Evolutionary conservation across 2,113 vertebrate genomes (phyloP), one percentile per base, ranked within the genome.

Genomic region (Lathamus discolor): DNA sequence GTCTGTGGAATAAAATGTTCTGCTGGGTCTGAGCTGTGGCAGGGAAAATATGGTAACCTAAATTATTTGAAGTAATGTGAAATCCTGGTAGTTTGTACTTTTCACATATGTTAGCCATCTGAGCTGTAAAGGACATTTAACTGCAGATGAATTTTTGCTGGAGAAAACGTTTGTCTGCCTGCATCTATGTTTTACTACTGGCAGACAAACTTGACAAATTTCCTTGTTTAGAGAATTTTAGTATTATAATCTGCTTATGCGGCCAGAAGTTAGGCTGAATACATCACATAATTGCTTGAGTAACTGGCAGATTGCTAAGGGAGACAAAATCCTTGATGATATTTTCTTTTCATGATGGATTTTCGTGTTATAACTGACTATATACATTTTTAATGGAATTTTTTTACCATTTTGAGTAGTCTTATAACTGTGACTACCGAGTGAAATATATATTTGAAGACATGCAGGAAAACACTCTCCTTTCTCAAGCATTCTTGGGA

Each of bases 401-500:
- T 52, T 94, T 35, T 72, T 54, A 22, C 13, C 35, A 2, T 76
- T 86, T 57, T 83, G 37, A 79, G 29, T 44, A 79, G 41, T 70
- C 31, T 77, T 66, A 25, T 31, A 72, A n/a, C 8, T 3, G 14
- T 55, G 10, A 54, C 27, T 17, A n/a, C 9, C 11, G 33, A 81
- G 28, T 54, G 55, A 89, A 83, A 23, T 84, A 28, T 70, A 5
- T 62, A 3, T 25, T 13, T 81, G 49, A 61, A 66, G 31, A 37
- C 18, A 5, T 16, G 12, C 5, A 2, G 2, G 29, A 13, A 27
- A 64, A 27, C 17, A 3, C 8, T 8, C 6, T 63, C 4, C 17
- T 72, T 78, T 44, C 43, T 75, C 37, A 69, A 10, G 0, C 9
- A 2, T 57, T 59, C 20, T 41, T 44, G 22, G 33, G 6, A 63